Evolutionary conservation across 2,797 vertebrate species (phyloP).

Genomic region (Gallinago stenura): DNA sequence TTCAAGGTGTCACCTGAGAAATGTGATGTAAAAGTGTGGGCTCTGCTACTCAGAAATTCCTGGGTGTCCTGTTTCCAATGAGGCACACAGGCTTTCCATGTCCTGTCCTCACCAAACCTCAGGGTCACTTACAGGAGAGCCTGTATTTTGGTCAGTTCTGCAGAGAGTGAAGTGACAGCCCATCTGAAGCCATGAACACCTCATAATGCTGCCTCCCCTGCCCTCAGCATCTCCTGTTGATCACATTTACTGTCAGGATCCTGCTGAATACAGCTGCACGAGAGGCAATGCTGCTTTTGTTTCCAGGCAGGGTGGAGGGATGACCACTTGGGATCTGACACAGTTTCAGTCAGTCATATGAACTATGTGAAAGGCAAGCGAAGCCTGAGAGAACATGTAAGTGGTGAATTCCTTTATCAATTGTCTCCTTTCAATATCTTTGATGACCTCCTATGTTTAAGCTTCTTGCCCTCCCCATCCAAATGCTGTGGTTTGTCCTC

Average conservation of each 20-base stretch:
- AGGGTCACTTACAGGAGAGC: background rate
- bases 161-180: background rate
- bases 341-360: rapidly evolving
- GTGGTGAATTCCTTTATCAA: background rate
- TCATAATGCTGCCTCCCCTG: background rate
- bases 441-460: background rate
- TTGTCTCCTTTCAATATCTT: background rate
- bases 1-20: background rate
- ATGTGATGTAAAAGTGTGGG: background rate
- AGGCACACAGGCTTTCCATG: background rate
- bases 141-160: background rate
- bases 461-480: background rate
- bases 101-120: background rate
- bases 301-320: background rate
- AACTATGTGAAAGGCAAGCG: background rate
- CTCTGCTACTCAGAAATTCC: background rate
- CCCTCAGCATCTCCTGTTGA: background rate
- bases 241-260: background rate
- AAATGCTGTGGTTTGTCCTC: background rate
- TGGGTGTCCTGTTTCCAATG: background rate
- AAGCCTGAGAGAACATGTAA: background rate
- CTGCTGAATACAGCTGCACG: background rate
- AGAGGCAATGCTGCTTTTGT: background rate
- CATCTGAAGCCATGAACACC: background rate
- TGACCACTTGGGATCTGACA: background rate